These are phyloP conservation scores for Acridotheres tristis DNA, from an alignment of 2,797 vertebrate genomes.

Conservation along the genomic window DNA sequence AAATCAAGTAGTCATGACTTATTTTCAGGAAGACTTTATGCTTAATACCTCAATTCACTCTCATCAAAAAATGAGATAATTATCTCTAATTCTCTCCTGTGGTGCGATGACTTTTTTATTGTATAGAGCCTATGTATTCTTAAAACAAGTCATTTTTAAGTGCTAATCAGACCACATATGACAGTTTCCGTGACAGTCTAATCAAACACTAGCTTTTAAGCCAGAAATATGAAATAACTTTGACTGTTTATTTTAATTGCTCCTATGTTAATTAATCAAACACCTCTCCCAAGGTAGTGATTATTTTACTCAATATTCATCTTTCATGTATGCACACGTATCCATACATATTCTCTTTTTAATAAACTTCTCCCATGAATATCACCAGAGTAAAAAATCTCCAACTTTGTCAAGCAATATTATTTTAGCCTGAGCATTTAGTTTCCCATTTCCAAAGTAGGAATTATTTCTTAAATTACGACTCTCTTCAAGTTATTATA, in stretches of 20 bases:
- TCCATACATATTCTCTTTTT: neutral
- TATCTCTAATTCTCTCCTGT: constrained; percentile 10
- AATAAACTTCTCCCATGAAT: neutral
- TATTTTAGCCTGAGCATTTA: neutral
- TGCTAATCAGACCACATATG: neutral
- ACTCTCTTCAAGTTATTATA: neutral
- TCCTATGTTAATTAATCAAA: constrained; percentile 27
- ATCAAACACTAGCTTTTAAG: constrained; percentile 1
- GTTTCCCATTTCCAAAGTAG: neutral
- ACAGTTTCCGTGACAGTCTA: constrained; percentile 22
- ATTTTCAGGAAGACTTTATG: constrained; percentile 21
- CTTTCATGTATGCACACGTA: neutral
- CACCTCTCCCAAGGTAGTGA: neutral
- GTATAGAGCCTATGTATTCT: neutral
- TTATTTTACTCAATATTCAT: constrained; percentile 39
- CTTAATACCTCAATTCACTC: constrained; percentile 30
- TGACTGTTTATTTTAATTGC: constrained; percentile 19
- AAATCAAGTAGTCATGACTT: constrained; percentile 29
- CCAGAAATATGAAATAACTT: constrained; percentile 26
- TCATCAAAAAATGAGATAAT: constrained; percentile 38
- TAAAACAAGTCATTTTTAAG: constrained; percentile 5
- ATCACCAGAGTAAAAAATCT: neutral
- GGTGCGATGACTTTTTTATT: neutral
- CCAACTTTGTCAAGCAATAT: neutral
- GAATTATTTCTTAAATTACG: neutral